phyloP scores from a whole-genome alignment of 92 coral and sea anemone species.

The Meandrina meandrites region DNA sequence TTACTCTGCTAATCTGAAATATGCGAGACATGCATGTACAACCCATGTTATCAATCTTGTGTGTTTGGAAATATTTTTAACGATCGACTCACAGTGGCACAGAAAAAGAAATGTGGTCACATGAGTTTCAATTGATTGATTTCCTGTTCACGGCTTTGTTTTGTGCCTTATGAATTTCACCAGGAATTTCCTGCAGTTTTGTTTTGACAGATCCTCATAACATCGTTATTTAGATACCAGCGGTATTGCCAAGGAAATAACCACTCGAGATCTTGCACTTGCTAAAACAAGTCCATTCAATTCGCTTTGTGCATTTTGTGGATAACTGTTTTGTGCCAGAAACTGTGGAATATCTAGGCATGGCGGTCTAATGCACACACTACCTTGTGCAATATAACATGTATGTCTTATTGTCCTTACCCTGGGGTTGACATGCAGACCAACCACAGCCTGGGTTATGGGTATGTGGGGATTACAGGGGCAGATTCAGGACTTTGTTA shows the following conservation, averaged over 20 bases:
- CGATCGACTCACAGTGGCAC: background rate
- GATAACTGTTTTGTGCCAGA: too few species aligned
- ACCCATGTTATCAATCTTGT: background rate
- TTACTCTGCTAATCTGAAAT: background rate
- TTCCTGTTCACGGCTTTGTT: background rate
- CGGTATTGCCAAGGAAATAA: background rate
- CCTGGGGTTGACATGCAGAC: too few species aligned
- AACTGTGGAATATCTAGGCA: too few species aligned
- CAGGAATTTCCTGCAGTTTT: background rate
- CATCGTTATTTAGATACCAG: background rate
- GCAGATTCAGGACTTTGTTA: too few species aligned
- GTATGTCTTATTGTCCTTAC: too few species aligned
- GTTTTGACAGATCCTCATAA: background rate
- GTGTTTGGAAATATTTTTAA: background rate
- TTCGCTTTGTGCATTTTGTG: background rate
- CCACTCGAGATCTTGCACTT: background rate
- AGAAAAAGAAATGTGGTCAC: background rate
- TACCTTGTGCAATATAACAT: too few species aligned
- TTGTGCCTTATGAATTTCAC: background rate
- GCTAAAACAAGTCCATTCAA: background rate
- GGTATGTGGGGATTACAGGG: too few species aligned
- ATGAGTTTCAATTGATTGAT: background rate
- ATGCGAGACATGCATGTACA: background rate
- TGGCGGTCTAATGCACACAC: too few species aligned
- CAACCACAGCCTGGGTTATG: too few species aligned